Conservation (phyloP, 1,140 invertebrate species). For the Aphaenogaster floridana region DNA sequence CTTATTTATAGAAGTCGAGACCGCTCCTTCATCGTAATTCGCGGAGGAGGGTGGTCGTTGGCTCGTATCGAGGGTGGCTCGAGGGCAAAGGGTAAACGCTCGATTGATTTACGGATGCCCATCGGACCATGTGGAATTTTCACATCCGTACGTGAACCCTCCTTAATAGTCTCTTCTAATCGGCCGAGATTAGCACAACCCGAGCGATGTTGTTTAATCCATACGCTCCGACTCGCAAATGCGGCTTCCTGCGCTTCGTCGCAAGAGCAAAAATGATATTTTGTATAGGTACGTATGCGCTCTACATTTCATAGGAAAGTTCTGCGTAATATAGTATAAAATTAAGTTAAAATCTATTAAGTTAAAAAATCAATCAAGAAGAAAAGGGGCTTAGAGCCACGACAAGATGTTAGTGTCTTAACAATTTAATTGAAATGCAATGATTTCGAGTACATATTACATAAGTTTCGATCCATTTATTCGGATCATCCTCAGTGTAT, state of each 20-base stretch:
- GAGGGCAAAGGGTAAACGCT: conserved; percentile 69
- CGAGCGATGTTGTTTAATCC: conserved; percentile 42
- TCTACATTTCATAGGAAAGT: not conserved
- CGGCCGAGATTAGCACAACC: conserved; percentile 62
- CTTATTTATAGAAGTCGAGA: conserved; percentile 74
- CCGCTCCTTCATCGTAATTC: conserved; percentile 63
- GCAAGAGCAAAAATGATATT: conserved; percentile 12
- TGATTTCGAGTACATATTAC: too few relatives aligned
- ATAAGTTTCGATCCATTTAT: too few relatives aligned
- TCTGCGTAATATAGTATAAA: not conserved
- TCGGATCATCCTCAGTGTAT: too few relatives aligned
- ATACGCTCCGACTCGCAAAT: conserved; percentile 3
- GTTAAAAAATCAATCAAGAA: too few relatives aligned
- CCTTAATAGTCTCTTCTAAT: conserved; percentile 52
- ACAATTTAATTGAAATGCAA: too few relatives aligned
- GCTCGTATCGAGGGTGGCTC: conserved; percentile 60
- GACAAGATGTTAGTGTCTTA: too few relatives aligned
- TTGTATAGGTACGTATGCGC: not conserved
- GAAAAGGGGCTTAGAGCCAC: too few relatives aligned
- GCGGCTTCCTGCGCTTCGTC: not conserved
- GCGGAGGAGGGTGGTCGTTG: conserved; percentile 47
- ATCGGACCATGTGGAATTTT: conserved; percentile 69
- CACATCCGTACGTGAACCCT: conserved; percentile 63
- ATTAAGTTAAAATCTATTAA: too few relatives aligned
- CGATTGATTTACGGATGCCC: conserved; percentile 71